Percentiles rank a stretch among this genome's conserved stretches.
phyloP scores from a whole-genome alignment of 2,113 vertebrate genomes.

The Cavia aperea region DNA sequence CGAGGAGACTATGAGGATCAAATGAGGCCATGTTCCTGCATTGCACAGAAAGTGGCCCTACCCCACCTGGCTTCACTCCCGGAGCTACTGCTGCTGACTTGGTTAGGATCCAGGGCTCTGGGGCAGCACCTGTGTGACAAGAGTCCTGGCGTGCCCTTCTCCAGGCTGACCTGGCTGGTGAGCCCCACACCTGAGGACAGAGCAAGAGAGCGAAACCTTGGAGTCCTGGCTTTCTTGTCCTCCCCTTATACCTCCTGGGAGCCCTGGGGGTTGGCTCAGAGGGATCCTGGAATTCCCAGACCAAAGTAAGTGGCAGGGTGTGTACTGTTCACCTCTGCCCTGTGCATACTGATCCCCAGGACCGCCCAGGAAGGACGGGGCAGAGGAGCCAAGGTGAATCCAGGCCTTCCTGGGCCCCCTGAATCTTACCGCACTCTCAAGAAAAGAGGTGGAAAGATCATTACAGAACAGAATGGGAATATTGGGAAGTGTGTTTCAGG shows the following conservation, averaged over 20 bases:
- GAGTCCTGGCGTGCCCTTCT: background rate
- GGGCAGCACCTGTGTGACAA: background rate
- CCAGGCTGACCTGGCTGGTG: background rate
- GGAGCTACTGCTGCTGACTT: background rate
- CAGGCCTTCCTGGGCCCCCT: background rate
- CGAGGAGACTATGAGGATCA: background rate
- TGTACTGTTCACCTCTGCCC: background rate
- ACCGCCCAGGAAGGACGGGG: background rate
- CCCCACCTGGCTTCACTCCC: background rate
- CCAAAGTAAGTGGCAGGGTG: background rate
- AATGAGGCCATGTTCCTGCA: background rate
- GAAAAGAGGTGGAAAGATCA: background rate
- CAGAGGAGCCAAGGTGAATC: background rate
- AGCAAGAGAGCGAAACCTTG: background rate
- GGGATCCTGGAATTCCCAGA: background rate
- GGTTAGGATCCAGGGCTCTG: background rate
- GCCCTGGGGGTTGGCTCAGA: background rate
- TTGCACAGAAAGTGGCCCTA: background rate
- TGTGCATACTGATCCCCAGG: background rate
- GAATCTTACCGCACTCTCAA: background rate
- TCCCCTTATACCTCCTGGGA: background rate
- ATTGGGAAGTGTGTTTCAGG: background rate
- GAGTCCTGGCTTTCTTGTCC: background rate
- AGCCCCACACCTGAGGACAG: background rate
- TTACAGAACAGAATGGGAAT: background rate